Evolutionary conservation across 2,888 invertebrate species (phyloP).

Genomic region (Heliconius aoede): DNA sequence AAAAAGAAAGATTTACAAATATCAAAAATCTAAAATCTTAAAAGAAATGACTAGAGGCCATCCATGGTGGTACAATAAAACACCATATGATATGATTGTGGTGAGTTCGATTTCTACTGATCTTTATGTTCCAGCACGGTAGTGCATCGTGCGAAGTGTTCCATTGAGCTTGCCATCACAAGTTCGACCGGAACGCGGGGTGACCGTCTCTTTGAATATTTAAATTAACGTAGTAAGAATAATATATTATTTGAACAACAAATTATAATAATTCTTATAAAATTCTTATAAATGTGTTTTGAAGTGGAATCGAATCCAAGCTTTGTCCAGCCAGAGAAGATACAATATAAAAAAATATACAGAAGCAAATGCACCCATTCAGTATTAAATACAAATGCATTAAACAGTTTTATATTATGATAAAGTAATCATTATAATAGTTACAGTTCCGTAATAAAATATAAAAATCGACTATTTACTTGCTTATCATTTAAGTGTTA

Average conservation of each 20-base stretch:
- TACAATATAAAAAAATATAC: background rate
- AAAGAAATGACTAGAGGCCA: background rate
- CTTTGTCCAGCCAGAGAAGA: background rate
- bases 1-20: background rate
- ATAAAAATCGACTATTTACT: constrained; percentile 41
- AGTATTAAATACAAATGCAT: background rate
- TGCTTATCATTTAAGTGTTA: constrained; percentile 44
- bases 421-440: constrained; percentile 33
- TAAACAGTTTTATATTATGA: constrained; percentile 23
- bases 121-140: no score
- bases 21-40: background rate
- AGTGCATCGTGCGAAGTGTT: no score
- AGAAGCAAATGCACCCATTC: constrained; percentile 38
- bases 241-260: no score
- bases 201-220: no score
- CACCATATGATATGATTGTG: background rate
- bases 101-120: background rate
- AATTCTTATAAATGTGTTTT: no score
- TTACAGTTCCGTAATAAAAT: constrained; percentile 40
- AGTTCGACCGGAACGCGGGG: background rate
- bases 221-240: no score
- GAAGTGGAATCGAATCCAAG: background rate
- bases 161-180: background rate
- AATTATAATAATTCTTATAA: no score
- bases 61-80: background rate